phyloP scores from a whole-genome alignment of 2,888 invertebrate species.

The Drosophila rellima region DNA sequence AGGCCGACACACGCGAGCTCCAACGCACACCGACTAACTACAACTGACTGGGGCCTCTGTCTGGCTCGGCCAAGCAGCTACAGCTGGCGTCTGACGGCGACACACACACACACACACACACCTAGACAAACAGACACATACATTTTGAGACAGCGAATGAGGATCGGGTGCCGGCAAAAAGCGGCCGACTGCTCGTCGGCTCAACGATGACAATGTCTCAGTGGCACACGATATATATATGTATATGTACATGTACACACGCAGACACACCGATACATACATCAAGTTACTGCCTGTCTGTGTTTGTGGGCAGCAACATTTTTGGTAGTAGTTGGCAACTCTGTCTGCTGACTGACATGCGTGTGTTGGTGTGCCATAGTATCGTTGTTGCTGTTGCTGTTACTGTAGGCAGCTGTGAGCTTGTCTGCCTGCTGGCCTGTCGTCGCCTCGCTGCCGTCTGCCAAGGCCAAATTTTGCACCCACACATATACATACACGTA shows the following conservation, averaged over 20 bases:
- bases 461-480: slow-evolving; percentile 79
- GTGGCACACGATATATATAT: slow-evolving; percentile 47
- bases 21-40: slow-evolving; percentile 73
- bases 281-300: slow-evolving; percentile 45
- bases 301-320: slow-evolving; percentile 42
- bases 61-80: slow-evolving; percentile 47
- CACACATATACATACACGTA: slow-evolving; percentile 46
- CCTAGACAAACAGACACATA: slow-evolving; percentile 20
- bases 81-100: slow-evolving; percentile 43
- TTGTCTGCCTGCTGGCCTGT: slow-evolving; percentile 68
- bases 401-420: slow-evolving; percentile 62
- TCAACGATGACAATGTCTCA: slow-evolving; percentile 59
- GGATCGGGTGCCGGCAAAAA: slow-evolving; percentile 74
- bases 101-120: slow-evolving; percentile 35
- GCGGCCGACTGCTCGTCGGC: slow-evolving; percentile 40
- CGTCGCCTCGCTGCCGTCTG: slow-evolving; percentile 67
- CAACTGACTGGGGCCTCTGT: slow-evolving; percentile 66
- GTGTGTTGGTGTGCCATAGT: slow-evolving; percentile 35
- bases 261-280: slow-evolving; percentile 15
- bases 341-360: slow-evolving; percentile 56
- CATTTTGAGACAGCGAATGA: slow-evolving; percentile 47
- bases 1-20: slow-evolving; percentile 59
- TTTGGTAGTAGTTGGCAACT: slow-evolving; percentile 54
- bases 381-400: slow-evolving; percentile 36
- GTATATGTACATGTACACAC: background rate